Percentiles rank a stretch among this genome's conserved stretches.
phyloP scores from a whole-genome alignment of 2,888 invertebrate genomes.

The Chloromyia formosa region DNA sequence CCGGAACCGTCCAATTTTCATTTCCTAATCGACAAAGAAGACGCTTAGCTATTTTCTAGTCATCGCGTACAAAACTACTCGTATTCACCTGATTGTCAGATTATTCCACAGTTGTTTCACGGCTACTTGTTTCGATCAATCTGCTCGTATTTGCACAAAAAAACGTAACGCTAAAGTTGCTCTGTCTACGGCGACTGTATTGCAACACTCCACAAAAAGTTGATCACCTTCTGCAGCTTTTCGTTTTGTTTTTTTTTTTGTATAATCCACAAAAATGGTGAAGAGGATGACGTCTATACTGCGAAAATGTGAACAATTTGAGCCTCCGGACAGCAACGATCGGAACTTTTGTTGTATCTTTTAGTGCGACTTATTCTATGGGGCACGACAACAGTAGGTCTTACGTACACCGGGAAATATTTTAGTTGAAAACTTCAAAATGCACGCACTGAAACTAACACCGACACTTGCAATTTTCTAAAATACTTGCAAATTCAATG shows the following conservation, averaged over 20 bases:
- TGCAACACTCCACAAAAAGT: slow-evolving; percentile 44
- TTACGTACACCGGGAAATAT: slow-evolving; percentile 3
- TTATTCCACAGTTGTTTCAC: slow-evolving; percentile 21
- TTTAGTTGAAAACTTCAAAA: background rate
- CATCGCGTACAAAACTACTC: slow-evolving; percentile 1
- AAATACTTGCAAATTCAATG: background rate
- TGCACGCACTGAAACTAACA: background rate
- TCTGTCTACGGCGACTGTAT: background rate
- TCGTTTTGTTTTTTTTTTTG: too few relatives aligned
- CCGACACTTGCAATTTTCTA: background rate
- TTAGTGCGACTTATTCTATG: background rate
- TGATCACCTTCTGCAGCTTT: slow-evolving; percentile 46
- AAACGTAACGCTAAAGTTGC: background rate
- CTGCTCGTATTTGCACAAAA: background rate
- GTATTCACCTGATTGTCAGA: slow-evolving; percentile 33
- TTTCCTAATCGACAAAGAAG: slow-evolving; percentile 10
- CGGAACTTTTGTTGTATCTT: slow-evolving; percentile 15
- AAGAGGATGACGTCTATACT: slow-evolving; percentile 40
- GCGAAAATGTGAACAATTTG: slow-evolving; percentile 5
- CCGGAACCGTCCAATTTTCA: slow-evolving; percentile 5
- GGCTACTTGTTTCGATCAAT: slow-evolving; percentile 2
- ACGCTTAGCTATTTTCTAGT: background rate
- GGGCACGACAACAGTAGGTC: background rate
- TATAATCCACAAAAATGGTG: slow-evolving; percentile 44
- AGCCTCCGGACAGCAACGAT: slow-evolving; percentile 15